Evolutionary conservation across 2,113 vertebrate species (phyloP).

Genomic region (Tetrax tetrax): DNA sequence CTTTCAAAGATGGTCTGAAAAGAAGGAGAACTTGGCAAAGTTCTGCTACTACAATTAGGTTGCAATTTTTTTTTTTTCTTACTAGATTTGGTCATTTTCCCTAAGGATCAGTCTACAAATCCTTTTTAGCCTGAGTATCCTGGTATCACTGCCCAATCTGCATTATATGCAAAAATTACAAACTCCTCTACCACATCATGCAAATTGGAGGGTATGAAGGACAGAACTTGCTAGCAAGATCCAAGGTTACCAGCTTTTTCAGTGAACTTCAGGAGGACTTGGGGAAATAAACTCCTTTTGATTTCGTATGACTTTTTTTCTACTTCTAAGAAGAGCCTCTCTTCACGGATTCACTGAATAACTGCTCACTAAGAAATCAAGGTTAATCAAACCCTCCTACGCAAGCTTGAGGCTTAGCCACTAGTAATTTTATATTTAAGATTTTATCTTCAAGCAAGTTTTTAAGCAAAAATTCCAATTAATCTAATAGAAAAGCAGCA

Average conservation of each 20-base stretch:
- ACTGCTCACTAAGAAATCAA: background rate
- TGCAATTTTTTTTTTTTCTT: background rate
- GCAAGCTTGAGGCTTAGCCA: background rate
- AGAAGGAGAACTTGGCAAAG: background rate
- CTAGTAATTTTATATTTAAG: constrained; percentile 4
- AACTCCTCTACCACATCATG: background rate
- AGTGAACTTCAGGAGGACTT: background rate
- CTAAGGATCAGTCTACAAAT: background rate
- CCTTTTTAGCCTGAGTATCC: rapidly evolving
- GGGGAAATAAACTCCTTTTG: background rate
- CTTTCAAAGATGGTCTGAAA: background rate
- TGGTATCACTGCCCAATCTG: background rate
- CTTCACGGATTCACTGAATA: background rate
- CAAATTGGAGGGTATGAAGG: background rate
- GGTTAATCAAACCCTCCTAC: background rate
- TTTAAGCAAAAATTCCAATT: constrained; percentile 13
- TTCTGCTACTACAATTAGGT: background rate
- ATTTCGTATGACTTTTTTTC: background rate
- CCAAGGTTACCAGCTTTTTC: background rate
- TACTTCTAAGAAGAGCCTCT: background rate
- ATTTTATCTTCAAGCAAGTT: constrained; percentile 44
- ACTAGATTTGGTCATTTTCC: background rate
- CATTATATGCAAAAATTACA: background rate
- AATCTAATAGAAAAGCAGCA: background rate
- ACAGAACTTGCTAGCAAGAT: background rate